These are phyloP conservation scores for Hyles euphorbiae DNA, from an alignment of 1,140 invertebrate species.

Conservation along the genomic window DNA sequence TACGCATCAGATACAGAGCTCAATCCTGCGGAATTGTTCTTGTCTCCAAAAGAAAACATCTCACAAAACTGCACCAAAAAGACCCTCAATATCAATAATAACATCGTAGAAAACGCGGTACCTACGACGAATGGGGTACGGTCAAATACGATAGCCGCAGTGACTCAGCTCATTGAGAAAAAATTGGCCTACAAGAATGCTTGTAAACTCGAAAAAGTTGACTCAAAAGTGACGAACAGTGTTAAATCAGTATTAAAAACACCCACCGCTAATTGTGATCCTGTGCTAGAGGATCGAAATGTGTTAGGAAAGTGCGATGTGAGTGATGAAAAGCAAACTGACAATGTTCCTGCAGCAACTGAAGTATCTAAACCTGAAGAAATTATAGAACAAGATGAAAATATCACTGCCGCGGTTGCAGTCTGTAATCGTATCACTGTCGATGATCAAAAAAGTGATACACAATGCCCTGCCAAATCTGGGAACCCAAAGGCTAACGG, in stretches of 20 bases:
- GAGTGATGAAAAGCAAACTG: slow-evolving; percentile 19
- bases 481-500: not conserved
- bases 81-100: slow-evolving; percentile 72
- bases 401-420: not conserved
- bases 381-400: slow-evolving; percentile 3
- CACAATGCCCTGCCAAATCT: not conserved
- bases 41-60: slow-evolving; percentile 51
- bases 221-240: slow-evolving; percentile 58
- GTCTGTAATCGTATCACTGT: not conserved
- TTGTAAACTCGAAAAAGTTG: slow-evolving; percentile 57
- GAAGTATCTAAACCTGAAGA: slow-evolving; percentile 5
- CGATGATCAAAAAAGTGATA: slow-evolving; percentile 1
- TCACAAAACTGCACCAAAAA: slow-evolving; percentile 50
- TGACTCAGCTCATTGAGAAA: slow-evolving; percentile 54
- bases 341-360: not conserved
- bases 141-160: slow-evolving; percentile 61
- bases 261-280: slow-evolving; percentile 43
- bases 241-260: slow-evolving; percentile 63
- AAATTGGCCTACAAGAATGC: slow-evolving; percentile 62
- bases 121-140: slow-evolving; percentile 47
- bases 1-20: slow-evolving; percentile 51
- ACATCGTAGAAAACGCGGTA: slow-evolving; percentile 68
- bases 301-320: slow-evolving; percentile 23
- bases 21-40: slow-evolving; percentile 65
- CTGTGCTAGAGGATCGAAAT: slow-evolving; percentile 36